Evolutionary conservation across 2,113 vertebrate genomes (phyloP).

Genomic region (Mionectes macconnelli): DNA sequence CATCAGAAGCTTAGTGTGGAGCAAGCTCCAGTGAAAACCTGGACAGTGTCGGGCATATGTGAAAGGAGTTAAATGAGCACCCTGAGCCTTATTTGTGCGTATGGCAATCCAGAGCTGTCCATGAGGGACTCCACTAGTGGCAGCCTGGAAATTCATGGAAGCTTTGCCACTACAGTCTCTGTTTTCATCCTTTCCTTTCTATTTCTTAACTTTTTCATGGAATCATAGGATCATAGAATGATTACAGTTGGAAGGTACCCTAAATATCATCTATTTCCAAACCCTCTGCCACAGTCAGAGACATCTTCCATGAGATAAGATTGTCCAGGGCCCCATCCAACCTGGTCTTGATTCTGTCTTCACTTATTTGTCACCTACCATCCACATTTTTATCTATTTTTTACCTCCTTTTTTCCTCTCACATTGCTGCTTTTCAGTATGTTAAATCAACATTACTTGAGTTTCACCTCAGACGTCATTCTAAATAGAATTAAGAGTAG

Average conservation of each 20-base stretch:
- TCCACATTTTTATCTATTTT: accelerated
- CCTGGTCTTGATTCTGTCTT: not conserved
- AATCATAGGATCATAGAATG: too few relatives aligned
- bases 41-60: accelerated
- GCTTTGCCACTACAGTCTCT: not conserved
- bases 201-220: not conserved
- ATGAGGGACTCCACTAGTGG: not conserved
- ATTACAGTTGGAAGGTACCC: not conserved
- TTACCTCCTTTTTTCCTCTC: not conserved
- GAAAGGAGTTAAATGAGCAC: not conserved
- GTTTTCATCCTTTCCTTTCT: not conserved
- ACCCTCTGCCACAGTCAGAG: not conserved
- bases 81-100: not conserved
- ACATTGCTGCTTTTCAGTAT: not conserved
- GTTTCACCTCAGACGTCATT: not conserved
- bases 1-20: not conserved
- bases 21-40: not conserved
- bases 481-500: not conserved
- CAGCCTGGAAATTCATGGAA: not conserved
- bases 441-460: not conserved
- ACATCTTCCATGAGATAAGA: not conserved
- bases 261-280: not conserved
- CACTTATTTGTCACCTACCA: not conserved
- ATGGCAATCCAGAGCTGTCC: not conserved
- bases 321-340: not conserved